Evolutionary conservation across 2,113 vertebrate genomes (phyloP), one percentile per base, ranked within the genome.

Genomic region (Cygnus buccinator): DNA sequence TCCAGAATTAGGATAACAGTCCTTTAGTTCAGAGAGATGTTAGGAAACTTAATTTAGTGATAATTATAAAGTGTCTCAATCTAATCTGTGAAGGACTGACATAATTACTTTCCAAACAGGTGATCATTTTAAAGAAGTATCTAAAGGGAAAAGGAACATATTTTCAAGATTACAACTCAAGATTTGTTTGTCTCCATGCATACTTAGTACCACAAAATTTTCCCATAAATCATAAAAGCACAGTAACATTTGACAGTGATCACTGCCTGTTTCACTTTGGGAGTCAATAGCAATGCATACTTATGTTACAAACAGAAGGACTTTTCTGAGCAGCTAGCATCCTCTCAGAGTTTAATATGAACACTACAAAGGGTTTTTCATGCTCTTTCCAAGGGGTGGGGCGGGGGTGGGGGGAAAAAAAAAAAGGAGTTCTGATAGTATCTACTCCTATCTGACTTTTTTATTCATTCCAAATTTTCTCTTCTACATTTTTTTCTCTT

Each of bases 391-490:
- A 44, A 44, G 44, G 39, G 35, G 35, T 6, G 35, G 35, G 35
- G 35, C 6, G 35, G 35, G 35, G 35, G 35, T 6, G 35, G 35
- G 35, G 39, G 43, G 4, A 46, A 46, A 46, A 46, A 46, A 46
- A 46, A 20, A 46, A 48, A 78, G 48, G 43, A 59, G 65, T 66
- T 87, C 85, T 90, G 93, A 94, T 94, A 90, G 33, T 46, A 95
- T 85, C 90, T 93, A 70, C 39, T 80, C 12, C 52, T 65, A 70
- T 48, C 82, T 71, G 88, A 84, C 73, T 83, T 92, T 57, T 57
- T 84, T 95, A 90, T 89, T 94, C 28, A 70, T 89, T 91, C 71
- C 78, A 92, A 92, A 84, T 61, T 89, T 81, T 48, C 75, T 80
- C 84, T 85, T 93, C 79, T 85, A 22, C 29, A 35, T 17, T 61